phyloP scores from a whole-genome alignment of 1,140 invertebrate genomes.

The Drosophila nigrodunni region DNA sequence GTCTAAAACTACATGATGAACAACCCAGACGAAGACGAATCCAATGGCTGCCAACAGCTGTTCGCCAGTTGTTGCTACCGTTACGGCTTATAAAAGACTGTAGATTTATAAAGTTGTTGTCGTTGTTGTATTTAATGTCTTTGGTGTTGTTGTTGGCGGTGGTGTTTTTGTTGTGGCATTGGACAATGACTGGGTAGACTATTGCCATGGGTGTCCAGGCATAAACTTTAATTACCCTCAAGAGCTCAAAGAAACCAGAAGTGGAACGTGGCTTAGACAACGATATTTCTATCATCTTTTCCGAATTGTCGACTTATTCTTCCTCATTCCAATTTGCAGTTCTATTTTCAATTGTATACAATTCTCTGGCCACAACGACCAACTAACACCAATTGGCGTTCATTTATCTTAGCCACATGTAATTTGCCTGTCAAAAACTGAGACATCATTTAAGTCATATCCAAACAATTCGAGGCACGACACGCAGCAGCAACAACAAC shows the following conservation, averaged over 20 bases:
- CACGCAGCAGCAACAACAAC: slow-evolving; percentile 10
- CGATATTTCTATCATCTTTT: neutral
- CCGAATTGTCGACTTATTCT: neutral
- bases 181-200: slow-evolving; percentile 69
- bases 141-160: slow-evolving; percentile 27
- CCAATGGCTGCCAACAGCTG: slow-evolving; percentile 53
- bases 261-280: slow-evolving; percentile 58
- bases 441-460: slow-evolving; percentile 54
- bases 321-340: slow-evolving; percentile 29
- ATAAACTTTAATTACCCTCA: slow-evolving; percentile 56
- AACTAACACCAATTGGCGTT: slow-evolving; percentile 79
- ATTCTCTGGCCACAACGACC: slow-evolving; percentile 54
- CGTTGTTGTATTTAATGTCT: slow-evolving; percentile 25
- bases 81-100: slow-evolving; percentile 66
- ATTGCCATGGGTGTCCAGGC: slow-evolving; percentile 51
- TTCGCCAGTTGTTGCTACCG: slow-evolving; percentile 68
- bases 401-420: slow-evolving; percentile 77
- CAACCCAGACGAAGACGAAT: slow-evolving; percentile 38
- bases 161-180: slow-evolving; percentile 57
- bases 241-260: slow-evolving; percentile 38
- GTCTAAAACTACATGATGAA: slow-evolving; percentile 32
- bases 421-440: slow-evolving; percentile 73
- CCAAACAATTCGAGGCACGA: slow-evolving; percentile 58
- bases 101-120: slow-evolving; percentile 32
- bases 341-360: slow-evolving; percentile 49